Percentiles rank a stretch among this genome's conserved stretches.
phyloP scores from a whole-genome alignment of 2,888 invertebrate genomes.

The Netelia inedita region DNA sequence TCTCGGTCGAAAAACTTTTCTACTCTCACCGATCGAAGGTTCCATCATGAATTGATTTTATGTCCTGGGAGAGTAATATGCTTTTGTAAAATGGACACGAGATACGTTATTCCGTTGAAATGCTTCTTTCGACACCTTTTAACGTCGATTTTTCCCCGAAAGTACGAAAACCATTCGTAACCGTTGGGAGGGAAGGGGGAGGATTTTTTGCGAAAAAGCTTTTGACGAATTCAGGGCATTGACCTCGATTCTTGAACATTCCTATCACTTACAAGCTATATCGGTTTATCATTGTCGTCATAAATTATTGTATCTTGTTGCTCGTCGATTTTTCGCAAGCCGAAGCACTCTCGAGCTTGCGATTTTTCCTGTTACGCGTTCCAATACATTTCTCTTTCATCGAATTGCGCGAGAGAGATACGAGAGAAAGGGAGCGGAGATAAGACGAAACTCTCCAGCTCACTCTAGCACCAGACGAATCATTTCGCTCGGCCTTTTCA shows the following conservation, averaged over 20 bases:
- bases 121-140: not conserved
- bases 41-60: conserved; percentile 34
- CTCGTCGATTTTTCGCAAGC: conserved; percentile 6
- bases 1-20: conserved; percentile 29
- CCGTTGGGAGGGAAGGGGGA: not conserved
- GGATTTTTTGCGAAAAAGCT: not conserved
- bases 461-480: conserved; percentile 22
- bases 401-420: not conserved
- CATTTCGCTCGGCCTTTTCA: conserved; percentile 49
- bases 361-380: not conserved
- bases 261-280: not conserved
- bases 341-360: conserved; percentile 23
- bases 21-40: conserved; percentile 29
- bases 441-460: not conserved
- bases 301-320: conserved; percentile 15
- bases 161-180: not conserved
- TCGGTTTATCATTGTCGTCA: not conserved
- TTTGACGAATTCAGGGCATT: not conserved
- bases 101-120: not conserved
- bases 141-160: not conserved
- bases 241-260: not conserved
- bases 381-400: not conserved
- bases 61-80: not conserved
- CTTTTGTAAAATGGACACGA: not conserved
- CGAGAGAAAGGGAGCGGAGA: not conserved